Conservation (phyloP, 2,113 vertebrate genomes). For the Oriolus oriolus region DNA sequence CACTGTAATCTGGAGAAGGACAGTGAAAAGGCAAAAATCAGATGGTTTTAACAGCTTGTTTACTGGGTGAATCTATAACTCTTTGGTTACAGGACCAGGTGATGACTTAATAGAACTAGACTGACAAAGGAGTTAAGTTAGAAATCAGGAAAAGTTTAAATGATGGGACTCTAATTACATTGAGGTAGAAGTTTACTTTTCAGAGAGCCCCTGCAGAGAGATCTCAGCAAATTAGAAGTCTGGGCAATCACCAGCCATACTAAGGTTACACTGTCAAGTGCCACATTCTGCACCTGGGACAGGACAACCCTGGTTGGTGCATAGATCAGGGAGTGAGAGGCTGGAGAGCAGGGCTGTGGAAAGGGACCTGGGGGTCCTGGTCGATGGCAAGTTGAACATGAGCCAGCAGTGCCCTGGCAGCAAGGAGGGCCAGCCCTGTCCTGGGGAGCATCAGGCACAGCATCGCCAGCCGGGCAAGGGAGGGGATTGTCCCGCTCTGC, state of each 20-base stretch:
- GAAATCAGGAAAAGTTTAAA: not conserved
- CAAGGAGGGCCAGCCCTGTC: rapidly evolving
- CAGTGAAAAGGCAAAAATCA: not conserved
- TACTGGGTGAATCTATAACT: not conserved
- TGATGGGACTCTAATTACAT: not conserved
- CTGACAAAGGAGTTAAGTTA: rapidly evolving
- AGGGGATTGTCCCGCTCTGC: not conserved
- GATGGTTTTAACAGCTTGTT: not conserved
- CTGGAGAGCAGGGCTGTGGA: rapidly evolving
- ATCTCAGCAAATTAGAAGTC: not conserved
- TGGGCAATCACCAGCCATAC: rapidly evolving
- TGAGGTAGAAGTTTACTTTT: not conserved
- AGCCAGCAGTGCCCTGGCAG: not conserved
- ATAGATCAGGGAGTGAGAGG: not conserved
- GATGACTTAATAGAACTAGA: not conserved
- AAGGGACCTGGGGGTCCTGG: rapidly evolving
- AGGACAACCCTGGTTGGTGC: rapidly evolving
- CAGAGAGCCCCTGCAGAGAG: not conserved
- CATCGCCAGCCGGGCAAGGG: rapidly evolving
- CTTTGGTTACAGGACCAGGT: not conserved
- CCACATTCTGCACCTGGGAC: not conserved
- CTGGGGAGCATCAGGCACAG: not conserved
- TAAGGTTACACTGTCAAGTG: rapidly evolving
- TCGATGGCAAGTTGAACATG: rapidly evolving
- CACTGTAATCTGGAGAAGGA: not conserved